phyloP scores from a whole-genome alignment of 2,888 invertebrate genomes.

The Synanthedon vespiformis region DNA sequence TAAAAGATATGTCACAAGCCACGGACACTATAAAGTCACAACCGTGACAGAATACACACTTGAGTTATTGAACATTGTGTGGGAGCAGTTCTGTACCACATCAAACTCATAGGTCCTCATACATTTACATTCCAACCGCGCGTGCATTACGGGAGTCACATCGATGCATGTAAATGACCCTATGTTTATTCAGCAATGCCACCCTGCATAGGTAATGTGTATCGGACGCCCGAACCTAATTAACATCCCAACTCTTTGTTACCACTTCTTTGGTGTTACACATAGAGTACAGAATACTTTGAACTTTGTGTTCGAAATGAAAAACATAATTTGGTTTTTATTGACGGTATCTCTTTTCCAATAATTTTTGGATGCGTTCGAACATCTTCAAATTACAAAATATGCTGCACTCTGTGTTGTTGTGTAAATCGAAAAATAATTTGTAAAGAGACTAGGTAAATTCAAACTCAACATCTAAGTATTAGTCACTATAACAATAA shows the following conservation, averaged over 20 bases:
- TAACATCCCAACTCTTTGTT: background rate
- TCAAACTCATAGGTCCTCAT: constrained; percentile 38
- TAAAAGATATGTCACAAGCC: background rate
- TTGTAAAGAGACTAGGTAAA: too few species aligned
- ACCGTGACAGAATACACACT: constrained; percentile 6
- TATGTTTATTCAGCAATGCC: constrained; percentile 63
- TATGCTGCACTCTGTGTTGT: constrained; percentile 17
- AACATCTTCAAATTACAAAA: constrained; percentile 38
- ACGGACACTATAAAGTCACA: constrained; percentile 13
- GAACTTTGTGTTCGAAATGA: constrained; percentile 18
- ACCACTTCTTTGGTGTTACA: constrained; percentile 1
- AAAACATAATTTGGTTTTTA: constrained; percentile 37
- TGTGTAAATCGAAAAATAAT: too few species aligned
- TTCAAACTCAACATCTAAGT: background rate
- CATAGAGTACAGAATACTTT: constrained; percentile 26
- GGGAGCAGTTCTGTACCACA: constrained; percentile 27
- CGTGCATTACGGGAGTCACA: constrained; percentile 63
- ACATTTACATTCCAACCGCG: constrained; percentile 57
- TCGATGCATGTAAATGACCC: constrained; percentile 64
- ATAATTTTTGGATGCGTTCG: constrained; percentile 47
- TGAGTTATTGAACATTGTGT: constrained; percentile 10
- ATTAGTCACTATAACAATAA: background rate
- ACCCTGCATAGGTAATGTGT: constrained; percentile 58
- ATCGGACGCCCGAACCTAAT: constrained; percentile 14
- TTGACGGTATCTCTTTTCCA: constrained; percentile 54